phyloP scores from a whole-genome alignment of 2,888 invertebrate species.

The Ectropis crepuscularia region DNA sequence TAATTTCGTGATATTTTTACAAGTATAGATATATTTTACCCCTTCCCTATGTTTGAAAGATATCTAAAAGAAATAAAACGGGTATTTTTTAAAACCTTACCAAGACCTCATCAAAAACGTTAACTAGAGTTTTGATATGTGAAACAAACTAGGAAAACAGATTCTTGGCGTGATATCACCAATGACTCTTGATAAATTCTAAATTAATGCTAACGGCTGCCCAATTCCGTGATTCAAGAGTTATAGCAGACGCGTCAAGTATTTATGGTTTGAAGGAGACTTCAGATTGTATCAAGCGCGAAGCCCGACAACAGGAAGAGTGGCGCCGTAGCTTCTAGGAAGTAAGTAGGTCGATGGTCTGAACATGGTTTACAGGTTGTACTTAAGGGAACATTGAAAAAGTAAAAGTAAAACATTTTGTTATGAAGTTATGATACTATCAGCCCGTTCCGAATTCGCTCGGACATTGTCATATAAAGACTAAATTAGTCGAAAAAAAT shows the following conservation, averaged over 20 bases:
- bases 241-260: slow-evolving; percentile 17
- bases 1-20: no score
- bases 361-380: slow-evolving; percentile 10
- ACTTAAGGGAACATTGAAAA: slow-evolving; percentile 25
- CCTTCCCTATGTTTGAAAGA: no score
- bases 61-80: no score
- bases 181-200: slow-evolving; percentile 3
- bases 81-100: no score
- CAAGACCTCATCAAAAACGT: no score
- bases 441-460: no score
- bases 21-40: no score
- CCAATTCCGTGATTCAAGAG: slow-evolving; percentile 16
- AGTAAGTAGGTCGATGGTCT: slow-evolving; percentile 38
- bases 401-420: no score
- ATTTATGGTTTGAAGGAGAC: slow-evolving; percentile 13
- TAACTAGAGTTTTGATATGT: no score
- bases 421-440: no score
- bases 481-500: no score
- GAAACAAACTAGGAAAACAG: background rate
- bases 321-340: slow-evolving; percentile 33
- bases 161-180: background rate
- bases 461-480: no score
- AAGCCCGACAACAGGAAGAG: slow-evolving; percentile 36
- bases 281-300: slow-evolving; percentile 17
- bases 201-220: slow-evolving; percentile 15